Conservation (phyloP, 2,113 vertebrate genomes). For the Nothocercus julius region DNA sequence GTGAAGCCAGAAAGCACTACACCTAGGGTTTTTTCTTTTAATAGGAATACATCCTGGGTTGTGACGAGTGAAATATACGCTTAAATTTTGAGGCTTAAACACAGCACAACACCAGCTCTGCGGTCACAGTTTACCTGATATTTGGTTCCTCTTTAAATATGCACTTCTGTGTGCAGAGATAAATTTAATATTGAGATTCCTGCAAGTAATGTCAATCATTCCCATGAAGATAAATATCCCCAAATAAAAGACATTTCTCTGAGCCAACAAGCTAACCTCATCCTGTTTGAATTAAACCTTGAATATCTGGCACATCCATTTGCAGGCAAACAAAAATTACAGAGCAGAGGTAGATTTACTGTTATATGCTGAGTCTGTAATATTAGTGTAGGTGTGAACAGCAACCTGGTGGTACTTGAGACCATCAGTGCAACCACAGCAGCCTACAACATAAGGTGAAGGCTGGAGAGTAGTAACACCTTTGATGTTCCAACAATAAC, state of each 20-base stretch:
- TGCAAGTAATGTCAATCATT: not conserved
- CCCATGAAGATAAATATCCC: not conserved
- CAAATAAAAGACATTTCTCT: not conserved
- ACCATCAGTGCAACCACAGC: not conserved
- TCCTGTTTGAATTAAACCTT: not conserved
- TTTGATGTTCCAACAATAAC: not conserved
- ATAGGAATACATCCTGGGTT: not conserved
- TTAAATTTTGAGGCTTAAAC: not conserved
- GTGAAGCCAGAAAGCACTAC: too few relatives aligned
- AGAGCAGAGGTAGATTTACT: not conserved
- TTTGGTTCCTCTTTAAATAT: not conserved
- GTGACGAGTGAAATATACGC: not conserved
- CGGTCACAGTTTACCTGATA: not conserved
- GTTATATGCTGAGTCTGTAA: not conserved
- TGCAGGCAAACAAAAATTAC: not conserved
- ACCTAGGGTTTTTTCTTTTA: too few relatives aligned
- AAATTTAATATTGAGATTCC: not conserved
- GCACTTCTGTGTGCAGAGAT: not conserved
- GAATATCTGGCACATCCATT: not conserved
- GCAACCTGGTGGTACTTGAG: not conserved
- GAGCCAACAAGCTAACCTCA: not conserved
- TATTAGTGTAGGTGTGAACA: not conserved
- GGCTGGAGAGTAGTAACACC: rapidly evolving
- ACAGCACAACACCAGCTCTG: not conserved
- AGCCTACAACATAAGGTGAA: not conserved